Conservation (phyloP, 2,113 vertebrate species). For the Echinops telfairi region DNA sequence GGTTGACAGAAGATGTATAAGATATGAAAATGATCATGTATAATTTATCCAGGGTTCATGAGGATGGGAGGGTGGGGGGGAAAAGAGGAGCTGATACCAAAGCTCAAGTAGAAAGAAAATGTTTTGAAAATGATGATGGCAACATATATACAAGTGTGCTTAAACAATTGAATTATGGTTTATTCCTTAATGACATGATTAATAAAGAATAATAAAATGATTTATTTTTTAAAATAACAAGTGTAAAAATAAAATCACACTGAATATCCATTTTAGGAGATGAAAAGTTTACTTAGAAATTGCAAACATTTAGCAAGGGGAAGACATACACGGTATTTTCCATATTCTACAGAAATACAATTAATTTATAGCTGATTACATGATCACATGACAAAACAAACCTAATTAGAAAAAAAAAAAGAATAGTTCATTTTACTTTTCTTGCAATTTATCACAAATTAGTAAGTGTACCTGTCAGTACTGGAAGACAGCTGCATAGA, state of each 20-base stretch:
- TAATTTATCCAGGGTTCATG: too few species aligned
- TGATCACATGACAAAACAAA: constrained; percentile 83
- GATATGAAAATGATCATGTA: too few species aligned
- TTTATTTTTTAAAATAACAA: neutral
- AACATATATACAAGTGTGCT: too few species aligned
- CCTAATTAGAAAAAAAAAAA: constrained; percentile 79
- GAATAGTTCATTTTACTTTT: constrained; percentile 77
- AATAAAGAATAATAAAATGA: too few species aligned
- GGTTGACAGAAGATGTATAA: too few species aligned
- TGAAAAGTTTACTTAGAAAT: constrained; percentile 89
- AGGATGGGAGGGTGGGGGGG: too few species aligned
- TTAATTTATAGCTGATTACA: constrained; percentile 86
- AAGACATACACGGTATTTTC: constrained; percentile 83
- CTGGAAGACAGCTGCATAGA: constrained; percentile 85
- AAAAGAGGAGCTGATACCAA: too few species aligned
- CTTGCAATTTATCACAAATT: constrained; percentile 79
- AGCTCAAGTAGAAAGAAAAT: too few species aligned
- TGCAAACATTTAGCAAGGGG: constrained; percentile 85
- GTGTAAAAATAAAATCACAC: constrained; percentile 63
- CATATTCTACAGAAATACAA: constrained; percentile 86
- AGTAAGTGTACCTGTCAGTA: constrained; percentile 79
- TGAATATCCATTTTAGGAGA: constrained; percentile 80
- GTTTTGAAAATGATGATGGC: too few species aligned
- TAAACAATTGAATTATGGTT: too few species aligned
- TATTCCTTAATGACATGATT: too few species aligned